Evolutionary conservation across 2,797 vertebrate species (phyloP).

Genomic region (Rhynchonycteris naso): DNA sequence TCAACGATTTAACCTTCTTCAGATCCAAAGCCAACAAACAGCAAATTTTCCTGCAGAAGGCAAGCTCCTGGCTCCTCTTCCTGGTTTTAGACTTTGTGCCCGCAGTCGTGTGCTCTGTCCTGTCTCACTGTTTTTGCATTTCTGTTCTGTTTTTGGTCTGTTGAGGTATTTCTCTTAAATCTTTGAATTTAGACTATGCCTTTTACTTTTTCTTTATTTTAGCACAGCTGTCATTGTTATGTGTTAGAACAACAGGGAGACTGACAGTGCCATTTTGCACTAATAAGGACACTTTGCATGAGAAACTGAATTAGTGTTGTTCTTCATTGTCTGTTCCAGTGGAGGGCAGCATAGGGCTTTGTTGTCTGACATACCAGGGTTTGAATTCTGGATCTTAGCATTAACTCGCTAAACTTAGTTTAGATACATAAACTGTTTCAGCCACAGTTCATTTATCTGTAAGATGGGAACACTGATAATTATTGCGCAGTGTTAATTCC

Average conservation of each 20-base stretch:
- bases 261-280: too few relatives aligned
- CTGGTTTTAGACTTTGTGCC: neutral
- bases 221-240: neutral
- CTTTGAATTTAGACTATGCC: neutral
- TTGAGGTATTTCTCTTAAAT: neutral
- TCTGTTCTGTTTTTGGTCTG: neutral
- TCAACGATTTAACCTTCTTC: neutral
- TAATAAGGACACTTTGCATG: neutral
- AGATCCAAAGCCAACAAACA: neutral
- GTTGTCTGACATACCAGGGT: neutral
- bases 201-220: neutral
- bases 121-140: neutral
- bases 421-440: neutral
- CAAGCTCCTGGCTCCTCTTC: neutral
- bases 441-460: neutral
- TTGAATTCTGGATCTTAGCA: neutral
- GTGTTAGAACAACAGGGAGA: neutral
- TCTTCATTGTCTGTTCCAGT: neutral
- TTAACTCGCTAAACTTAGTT: neutral
- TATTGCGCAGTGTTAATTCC: neutral
- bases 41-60: neutral
- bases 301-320: neutral
- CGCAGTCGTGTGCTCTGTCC: neutral
- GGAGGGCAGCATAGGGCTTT: neutral
- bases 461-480: neutral